A percentile compares a stretch with the other conserved stretches of the same genome.
Evolutionary conservation across 2,113 vertebrate species (phyloP).

Genomic region (Neogale vison): DNA sequence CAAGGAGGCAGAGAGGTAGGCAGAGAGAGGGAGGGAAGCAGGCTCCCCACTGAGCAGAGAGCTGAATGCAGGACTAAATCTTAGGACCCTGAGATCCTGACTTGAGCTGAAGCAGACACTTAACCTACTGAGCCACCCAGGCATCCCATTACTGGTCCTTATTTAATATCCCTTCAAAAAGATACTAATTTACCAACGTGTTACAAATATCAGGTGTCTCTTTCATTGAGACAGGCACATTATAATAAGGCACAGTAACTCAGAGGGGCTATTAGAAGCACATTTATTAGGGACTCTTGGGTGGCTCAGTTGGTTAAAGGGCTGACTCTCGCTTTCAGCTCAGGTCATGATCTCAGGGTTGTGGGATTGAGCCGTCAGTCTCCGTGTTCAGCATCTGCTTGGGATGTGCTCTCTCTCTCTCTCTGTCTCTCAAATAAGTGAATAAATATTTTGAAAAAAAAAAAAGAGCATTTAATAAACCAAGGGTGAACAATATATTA

Average conservation of each 20-base stretch:
- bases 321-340: background rate
- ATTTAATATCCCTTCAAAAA: background rate
- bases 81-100: too few species aligned
- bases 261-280: background rate
- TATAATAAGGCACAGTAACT: background rate
- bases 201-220: background rate
- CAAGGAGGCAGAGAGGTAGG: too few species aligned
- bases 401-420: background rate
- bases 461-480: slow-evolving; percentile 28
- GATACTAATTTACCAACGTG: background rate
- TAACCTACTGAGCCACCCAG: too few species aligned
- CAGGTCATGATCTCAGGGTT: background rate
- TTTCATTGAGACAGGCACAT: background rate
- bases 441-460: background rate
- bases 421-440: background rate
- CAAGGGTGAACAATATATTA: background rate
- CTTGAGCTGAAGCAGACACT: too few species aligned
- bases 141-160: background rate
- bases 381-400: background rate
- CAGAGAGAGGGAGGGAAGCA: too few species aligned
- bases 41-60: too few species aligned
- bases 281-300: background rate
- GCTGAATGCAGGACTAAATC: too few species aligned
- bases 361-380: background rate
- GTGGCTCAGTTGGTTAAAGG: background rate